These are phyloP conservation scores for Parochlus steinenii DNA, from an alignment of 2,888 invertebrate species.

Conservation along the genomic window DNA sequence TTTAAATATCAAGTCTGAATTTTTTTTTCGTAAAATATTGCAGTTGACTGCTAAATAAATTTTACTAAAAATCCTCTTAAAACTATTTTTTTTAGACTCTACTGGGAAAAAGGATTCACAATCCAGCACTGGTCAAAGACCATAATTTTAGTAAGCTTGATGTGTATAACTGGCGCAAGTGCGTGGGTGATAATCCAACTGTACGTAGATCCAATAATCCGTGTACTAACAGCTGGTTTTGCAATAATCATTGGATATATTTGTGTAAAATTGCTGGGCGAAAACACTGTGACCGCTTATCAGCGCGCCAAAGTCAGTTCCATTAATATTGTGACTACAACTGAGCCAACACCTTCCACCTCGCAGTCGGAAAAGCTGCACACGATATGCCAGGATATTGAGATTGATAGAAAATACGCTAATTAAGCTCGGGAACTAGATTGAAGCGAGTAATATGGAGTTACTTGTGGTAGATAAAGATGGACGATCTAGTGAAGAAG, in stretches of 20 bases:
- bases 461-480: too few species aligned
- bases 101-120: constrained; percentile 73
- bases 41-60: not conserved
- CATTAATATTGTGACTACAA: constrained; percentile 47
- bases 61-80: not conserved
- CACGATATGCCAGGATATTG: constrained; percentile 10
- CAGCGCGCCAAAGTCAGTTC: constrained; percentile 80
- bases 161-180: constrained; percentile 59
- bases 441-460: too few species aligned
- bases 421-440: too few species aligned
- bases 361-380: constrained; percentile 1
- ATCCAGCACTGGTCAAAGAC: constrained; percentile 73
- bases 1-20: constrained; percentile 1
- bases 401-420: constrained; percentile 9
- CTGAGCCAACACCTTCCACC: constrained; percentile 6
- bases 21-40: not conserved
- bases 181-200: constrained; percentile 69
- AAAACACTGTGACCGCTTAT: constrained; percentile 79
- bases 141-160: constrained; percentile 55
- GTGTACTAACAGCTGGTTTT: constrained; percentile 62
- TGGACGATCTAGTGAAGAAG: too few species aligned
- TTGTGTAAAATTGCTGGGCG: constrained; percentile 71
- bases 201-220: constrained; percentile 56
- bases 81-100: constrained; percentile 35
- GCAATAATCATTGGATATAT: constrained; percentile 72